A percentile compares a stretch with the other conserved stretches of the same genome.
Evolutionary conservation across 2,888 invertebrate genomes (phyloP).

Genomic region (Gasteruption jaculator): DNA sequence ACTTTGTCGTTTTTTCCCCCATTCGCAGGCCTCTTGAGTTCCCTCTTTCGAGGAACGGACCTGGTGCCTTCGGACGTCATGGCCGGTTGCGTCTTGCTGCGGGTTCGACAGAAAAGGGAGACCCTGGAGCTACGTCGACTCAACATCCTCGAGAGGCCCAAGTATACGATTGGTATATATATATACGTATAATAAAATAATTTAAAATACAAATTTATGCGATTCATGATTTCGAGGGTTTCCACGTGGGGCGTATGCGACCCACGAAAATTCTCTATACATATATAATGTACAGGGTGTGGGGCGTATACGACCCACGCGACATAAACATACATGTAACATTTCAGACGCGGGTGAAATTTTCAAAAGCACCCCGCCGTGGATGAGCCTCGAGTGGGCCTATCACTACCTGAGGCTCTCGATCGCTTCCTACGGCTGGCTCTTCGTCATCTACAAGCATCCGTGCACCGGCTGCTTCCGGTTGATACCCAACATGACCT

Average conservation of each 20-base stretch:
- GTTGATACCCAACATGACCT: slow-evolving; percentile 64
- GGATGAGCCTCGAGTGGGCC: slow-evolving; percentile 79
- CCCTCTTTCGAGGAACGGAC: slow-evolving; percentile 79
- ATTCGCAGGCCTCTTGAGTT: slow-evolving; percentile 65
- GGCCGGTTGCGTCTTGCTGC: slow-evolving; percentile 80
- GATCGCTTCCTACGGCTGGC: slow-evolving; percentile 85
- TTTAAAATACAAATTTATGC: too few relatives aligned
- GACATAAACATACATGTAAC: slow-evolving; percentile 5
- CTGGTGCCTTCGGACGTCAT: slow-evolving; percentile 85
- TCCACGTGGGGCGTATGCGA: too few relatives aligned
- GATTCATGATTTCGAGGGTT: too few relatives aligned
- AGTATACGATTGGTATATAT: slow-evolving; percentile 60
- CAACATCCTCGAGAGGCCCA: slow-evolving; percentile 62
- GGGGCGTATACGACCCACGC: neutral
- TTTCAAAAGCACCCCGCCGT: slow-evolving; percentile 65
- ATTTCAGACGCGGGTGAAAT: slow-evolving; percentile 55
- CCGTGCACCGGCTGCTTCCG: slow-evolving; percentile 72
- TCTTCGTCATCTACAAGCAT: slow-evolving; percentile 75
- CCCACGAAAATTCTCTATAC: neutral
- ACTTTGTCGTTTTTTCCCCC: too few relatives aligned
- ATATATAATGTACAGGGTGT: neutral
- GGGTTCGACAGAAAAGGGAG: slow-evolving; percentile 71
- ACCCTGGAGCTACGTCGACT: slow-evolving; percentile 67
- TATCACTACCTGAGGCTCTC: slow-evolving; percentile 75
- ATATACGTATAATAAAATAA: too few relatives aligned